Evolutionary conservation across 1,140 invertebrate genomes (phyloP).

Genomic region (Saccostrea echinata): DNA sequence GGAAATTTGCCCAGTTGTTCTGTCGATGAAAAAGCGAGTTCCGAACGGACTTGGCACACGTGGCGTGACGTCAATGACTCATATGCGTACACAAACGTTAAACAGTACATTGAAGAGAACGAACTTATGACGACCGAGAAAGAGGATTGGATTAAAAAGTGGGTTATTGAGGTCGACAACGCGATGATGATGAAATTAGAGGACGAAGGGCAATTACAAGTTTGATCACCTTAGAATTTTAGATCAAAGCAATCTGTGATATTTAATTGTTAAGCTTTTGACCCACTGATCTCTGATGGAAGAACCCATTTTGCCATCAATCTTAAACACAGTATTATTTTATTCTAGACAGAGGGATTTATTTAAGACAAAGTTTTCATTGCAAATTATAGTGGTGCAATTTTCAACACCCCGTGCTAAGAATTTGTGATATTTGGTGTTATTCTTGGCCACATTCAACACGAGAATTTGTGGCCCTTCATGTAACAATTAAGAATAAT

Average conservation of each 20-base stretch:
- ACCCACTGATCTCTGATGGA: background rate
- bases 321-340: constrained; percentile 3
- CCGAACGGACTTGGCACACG: constrained; percentile 72
- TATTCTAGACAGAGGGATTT: background rate
- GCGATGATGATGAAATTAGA: constrained; percentile 57
- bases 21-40: constrained; percentile 52
- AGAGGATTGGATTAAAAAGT: constrained; percentile 68
- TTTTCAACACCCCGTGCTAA: too few species aligned
- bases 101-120: constrained; percentile 75
- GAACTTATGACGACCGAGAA: constrained; percentile 73
- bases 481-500: background rate
- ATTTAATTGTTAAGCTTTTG: background rate
- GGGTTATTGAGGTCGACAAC: constrained; percentile 69
- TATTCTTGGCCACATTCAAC: too few species aligned
- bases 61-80: constrained; percentile 75
- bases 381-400: background rate
- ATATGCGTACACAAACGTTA: constrained; percentile 74
- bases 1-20: background rate
- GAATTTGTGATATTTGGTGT: too few species aligned
- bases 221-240: background rate
- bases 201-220: background rate
- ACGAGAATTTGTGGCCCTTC: too few species aligned
- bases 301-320: background rate
- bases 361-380: background rate
- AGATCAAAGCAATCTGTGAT: background rate